Evolutionary conservation across 2,113 vertebrate genomes (phyloP).

Genomic region (Emydura subglobosa): DNA sequence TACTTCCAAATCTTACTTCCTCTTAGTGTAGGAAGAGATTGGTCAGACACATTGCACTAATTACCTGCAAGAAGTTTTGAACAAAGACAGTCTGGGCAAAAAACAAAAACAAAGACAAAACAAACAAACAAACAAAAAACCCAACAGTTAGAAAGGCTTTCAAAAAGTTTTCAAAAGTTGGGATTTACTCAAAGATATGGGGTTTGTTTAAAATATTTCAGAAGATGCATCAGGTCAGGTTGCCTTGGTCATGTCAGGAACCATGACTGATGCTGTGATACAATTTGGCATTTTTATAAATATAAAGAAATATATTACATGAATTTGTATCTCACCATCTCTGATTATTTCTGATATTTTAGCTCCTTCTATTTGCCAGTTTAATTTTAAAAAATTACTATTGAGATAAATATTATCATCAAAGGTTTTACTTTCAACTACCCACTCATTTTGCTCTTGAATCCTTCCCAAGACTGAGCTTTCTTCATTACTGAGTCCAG

Average conservation of each 20-base stretch:
- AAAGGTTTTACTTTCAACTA: not conserved
- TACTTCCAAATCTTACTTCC: conserved; percentile 8
- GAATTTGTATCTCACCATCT: not conserved
- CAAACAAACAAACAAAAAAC: too few relatives aligned
- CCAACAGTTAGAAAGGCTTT: not conserved
- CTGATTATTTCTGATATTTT: not conserved
- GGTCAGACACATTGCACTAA: not conserved
- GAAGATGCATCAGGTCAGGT: conserved; percentile 37
- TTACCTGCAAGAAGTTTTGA: not conserved
- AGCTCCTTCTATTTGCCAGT: not conserved
- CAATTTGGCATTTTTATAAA: conserved; percentile 22
- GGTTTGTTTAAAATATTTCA: conserved; percentile 53
- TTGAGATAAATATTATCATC: not conserved
- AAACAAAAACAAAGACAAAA: too few relatives aligned
- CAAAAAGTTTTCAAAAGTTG: conserved; percentile 31
- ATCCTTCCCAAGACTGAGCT: not conserved
- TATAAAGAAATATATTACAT: not conserved
- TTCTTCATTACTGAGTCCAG: not conserved
- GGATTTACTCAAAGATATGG: conserved; percentile 21
- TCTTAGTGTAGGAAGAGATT: not conserved
- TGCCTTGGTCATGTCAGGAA: conserved; percentile 36
- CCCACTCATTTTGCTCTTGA: not conserved
- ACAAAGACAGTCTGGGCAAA: not conserved
- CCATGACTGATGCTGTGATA: conserved; percentile 27
- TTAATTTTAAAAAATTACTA: conserved; percentile 6